These are phyloP conservation scores for Psilopsiagon aurifrons DNA, from an alignment of 2,113 vertebrate species.

Conservation along the genomic window DNA sequence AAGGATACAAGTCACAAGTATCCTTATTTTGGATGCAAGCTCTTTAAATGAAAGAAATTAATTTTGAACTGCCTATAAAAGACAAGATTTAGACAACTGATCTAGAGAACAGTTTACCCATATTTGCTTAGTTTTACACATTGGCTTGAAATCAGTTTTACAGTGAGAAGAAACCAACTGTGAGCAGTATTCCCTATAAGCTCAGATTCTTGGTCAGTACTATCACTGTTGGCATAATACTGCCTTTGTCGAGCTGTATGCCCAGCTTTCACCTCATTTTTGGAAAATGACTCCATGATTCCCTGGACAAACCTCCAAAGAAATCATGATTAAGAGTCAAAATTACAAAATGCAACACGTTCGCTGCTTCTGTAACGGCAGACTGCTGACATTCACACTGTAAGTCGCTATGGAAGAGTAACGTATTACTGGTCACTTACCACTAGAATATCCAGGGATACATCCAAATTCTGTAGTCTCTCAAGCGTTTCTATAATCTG, in stretches of 20 bases:
- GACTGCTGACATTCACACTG: not conserved
- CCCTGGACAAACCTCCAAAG: not conserved
- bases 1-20: not conserved
- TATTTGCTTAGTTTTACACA: not conserved
- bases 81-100: not conserved
- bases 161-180: not conserved
- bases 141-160: not conserved
- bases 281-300: not conserved
- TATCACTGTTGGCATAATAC: not conserved
- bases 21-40: not conserved
- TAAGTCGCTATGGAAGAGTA: not conserved
- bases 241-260: not conserved
- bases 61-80: not conserved
- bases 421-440: slow-evolving; percentile 74
- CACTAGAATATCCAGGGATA: slow-evolving; percentile 82
- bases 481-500: slow-evolving; percentile 83
- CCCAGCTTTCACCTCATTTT: not conserved
- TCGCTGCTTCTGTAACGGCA: not conserved
- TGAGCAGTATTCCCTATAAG: not conserved
- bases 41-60: not conserved
- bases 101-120: not conserved
- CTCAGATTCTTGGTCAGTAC: not conserved
- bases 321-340: not conserved
- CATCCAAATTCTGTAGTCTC: slow-evolving; percentile 80
- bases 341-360: not conserved